Percentiles rank a stretch among this genome's conserved stretches.
Conservation (phyloP, 2,888 invertebrate species). For the Scaptomyza flava region DNA sequence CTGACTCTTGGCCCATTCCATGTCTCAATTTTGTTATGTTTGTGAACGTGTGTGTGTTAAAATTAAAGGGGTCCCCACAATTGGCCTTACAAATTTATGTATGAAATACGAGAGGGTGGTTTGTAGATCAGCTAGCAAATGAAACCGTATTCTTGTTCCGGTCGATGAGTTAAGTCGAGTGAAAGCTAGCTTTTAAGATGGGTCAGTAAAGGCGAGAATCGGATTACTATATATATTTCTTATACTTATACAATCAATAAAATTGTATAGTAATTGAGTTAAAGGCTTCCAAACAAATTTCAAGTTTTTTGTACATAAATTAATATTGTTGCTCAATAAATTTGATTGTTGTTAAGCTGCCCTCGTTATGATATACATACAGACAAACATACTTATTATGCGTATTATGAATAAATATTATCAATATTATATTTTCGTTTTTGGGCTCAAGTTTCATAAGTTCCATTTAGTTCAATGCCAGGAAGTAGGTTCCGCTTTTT, state of each 20-base stretch:
- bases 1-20: slow-evolving; percentile 43
- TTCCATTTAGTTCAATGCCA: slow-evolving; percentile 71
- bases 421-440: slow-evolving; percentile 52
- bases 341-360: slow-evolving; percentile 22
- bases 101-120: slow-evolving; percentile 35
- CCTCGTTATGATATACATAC: slow-evolving; percentile 24
- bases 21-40: not conserved
- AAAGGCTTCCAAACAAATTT: too few relatives aligned
- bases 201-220: not conserved
- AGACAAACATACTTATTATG: slow-evolving; percentile 6
- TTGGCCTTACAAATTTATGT: slow-evolving; percentile 64
- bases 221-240: not conserved
- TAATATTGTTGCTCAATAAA: not conserved
- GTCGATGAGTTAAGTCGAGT: not conserved
- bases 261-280: too few relatives aligned
- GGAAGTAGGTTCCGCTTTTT: slow-evolving; percentile 73
- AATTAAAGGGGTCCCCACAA: slow-evolving; percentile 61
- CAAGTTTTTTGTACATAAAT: too few relatives aligned
- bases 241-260: too few relatives aligned
- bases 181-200: not conserved
- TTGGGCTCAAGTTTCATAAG: slow-evolving; percentile 64
- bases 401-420: slow-evolving; percentile 44
- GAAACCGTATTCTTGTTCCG: not conserved
- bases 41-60: slow-evolving; percentile 31
- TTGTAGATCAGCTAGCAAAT: slow-evolving; percentile 12